phyloP scores from a whole-genome alignment of 2,888 invertebrate species.

The Chloromyia formosa region DNA sequence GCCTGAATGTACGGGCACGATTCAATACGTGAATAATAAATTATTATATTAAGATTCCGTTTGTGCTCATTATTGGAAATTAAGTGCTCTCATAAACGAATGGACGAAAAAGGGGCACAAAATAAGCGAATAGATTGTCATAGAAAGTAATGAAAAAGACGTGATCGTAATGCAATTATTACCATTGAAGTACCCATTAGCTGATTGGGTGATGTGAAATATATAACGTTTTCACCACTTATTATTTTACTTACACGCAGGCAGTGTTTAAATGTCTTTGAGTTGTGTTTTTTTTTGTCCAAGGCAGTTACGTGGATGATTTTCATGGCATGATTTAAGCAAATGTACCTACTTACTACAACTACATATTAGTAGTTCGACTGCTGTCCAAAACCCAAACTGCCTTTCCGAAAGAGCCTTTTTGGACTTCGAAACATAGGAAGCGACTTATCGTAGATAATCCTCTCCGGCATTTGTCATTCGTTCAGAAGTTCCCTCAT shows the following conservation, averaged over 20 bases:
- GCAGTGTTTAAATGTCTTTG: too few species aligned
- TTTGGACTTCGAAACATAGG: too few species aligned
- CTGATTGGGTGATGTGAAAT: not conserved
- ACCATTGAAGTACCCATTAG: conserved; percentile 11
- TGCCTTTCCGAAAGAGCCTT: too few species aligned
- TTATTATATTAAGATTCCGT: conserved; percentile 19
- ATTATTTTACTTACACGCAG: not conserved
- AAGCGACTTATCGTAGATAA: too few species aligned
- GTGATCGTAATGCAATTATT: conserved; percentile 15
- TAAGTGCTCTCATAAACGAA: conserved; percentile 7
- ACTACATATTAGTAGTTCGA: too few species aligned
- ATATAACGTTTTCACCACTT: not conserved
- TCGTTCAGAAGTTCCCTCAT: too few species aligned
- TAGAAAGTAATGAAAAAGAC: conserved; percentile 30
- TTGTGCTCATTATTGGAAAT: conserved; percentile 25
- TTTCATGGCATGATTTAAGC: too few species aligned
- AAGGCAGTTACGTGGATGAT: too few species aligned
- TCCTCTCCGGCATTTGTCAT: too few species aligned
- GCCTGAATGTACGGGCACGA: not conserved
- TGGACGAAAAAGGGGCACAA: conserved; percentile 8
- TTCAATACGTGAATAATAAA: conserved; percentile 32
- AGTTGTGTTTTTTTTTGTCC: too few species aligned
- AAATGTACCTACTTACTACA: too few species aligned
- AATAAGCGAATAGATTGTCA: conserved; percentile 1
- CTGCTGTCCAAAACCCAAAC: too few species aligned